These are phyloP conservation scores for Palythoa heliodiscus DNA, from an alignment of 92 coral and sea anemone species.

Conservation along the genomic window DNA sequence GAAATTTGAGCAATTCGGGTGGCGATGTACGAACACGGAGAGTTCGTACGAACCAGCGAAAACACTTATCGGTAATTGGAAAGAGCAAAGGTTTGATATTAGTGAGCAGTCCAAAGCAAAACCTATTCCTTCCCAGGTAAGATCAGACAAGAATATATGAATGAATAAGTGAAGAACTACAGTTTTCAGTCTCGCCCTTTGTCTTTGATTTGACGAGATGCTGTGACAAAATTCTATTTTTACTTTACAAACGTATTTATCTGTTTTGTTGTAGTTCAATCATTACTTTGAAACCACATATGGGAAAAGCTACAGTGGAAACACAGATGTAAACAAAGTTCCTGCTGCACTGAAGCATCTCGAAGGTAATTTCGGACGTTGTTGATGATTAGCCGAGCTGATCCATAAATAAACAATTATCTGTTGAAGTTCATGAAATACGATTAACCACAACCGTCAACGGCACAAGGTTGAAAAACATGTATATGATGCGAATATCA, in stretches of 20 bases:
- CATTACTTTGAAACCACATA: constrained; percentile 94
- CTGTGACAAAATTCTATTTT: background rate
- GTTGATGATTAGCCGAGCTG: no score
- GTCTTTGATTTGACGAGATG: background rate
- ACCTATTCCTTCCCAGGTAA: constrained; percentile 95
- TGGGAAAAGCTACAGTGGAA: constrained; percentile 61
- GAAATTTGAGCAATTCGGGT: constrained; percentile 92
- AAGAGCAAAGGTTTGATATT: constrained; percentile 94
- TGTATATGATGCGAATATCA: no score
- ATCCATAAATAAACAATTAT: no score
- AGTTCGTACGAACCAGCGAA: constrained; percentile 81
- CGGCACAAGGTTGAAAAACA: no score
- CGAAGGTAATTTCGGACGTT: constrained; percentile 56
- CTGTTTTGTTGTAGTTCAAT: constrained; percentile 58
- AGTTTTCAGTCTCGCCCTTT: background rate
- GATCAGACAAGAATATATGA: no score
- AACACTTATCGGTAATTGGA: constrained; percentile 95
- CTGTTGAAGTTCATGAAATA: no score
- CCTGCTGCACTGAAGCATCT: constrained; percentile 79
- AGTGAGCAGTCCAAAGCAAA: constrained; percentile 81
- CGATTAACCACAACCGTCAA: no score
- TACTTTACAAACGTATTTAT: background rate
- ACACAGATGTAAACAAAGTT: constrained; percentile 58
- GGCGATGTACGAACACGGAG: constrained; percentile 98
- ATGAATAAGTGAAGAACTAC: no score